Evolutionary conservation across 53 echinoderm and acorn worm genomes (phyloP).

Genomic region (Apostichopus leukothele): DNA sequence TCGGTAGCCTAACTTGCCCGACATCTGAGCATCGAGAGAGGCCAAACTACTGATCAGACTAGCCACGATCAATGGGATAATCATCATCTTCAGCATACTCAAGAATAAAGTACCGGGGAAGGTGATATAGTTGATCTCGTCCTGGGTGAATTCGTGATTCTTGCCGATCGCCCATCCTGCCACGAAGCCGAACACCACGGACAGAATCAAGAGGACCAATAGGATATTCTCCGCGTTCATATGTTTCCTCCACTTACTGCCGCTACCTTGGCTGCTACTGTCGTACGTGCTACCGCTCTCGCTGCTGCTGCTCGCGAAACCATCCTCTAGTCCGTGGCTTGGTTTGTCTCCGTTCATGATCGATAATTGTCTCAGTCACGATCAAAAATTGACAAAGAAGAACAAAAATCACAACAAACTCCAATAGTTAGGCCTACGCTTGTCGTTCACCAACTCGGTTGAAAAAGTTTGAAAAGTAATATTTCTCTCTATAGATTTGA

Average conservation of each 20-base stretch:
- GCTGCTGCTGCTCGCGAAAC: background rate
- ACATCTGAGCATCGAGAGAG: conserved; percentile 82
- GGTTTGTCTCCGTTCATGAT: background rate
- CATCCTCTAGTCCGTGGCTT: background rate
- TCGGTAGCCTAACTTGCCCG: conserved; percentile 85
- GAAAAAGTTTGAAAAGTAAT: too few relatives aligned
- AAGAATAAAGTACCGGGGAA: conserved; percentile 95
- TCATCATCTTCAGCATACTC: conserved; percentile 99
- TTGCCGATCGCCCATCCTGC: conserved; percentile 81
- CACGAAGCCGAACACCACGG: conserved; percentile 81
- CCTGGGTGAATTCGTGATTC: conserved; percentile 68
- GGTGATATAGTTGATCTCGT: conserved; percentile 82
- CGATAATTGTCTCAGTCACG: too few relatives aligned
- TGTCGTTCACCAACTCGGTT: too few relatives aligned
- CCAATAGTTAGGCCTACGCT: too few relatives aligned
- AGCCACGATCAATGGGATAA: conserved; percentile 91
- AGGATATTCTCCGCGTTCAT: conserved; percentile 80
- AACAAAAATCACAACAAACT: too few relatives aligned
- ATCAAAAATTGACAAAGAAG: too few relatives aligned
- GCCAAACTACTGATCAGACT: conserved; percentile 85
- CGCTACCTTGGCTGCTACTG: conserved; percentile 19
- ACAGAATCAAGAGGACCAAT: conserved; percentile 71
- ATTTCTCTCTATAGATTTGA: too few relatives aligned
- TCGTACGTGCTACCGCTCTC: background rate
- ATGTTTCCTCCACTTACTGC: conserved; percentile 43